These are phyloP conservation scores for Perccottus glenii DNA, from an alignment of 2,113 vertebrate species.

Conservation along the genomic window DNA sequence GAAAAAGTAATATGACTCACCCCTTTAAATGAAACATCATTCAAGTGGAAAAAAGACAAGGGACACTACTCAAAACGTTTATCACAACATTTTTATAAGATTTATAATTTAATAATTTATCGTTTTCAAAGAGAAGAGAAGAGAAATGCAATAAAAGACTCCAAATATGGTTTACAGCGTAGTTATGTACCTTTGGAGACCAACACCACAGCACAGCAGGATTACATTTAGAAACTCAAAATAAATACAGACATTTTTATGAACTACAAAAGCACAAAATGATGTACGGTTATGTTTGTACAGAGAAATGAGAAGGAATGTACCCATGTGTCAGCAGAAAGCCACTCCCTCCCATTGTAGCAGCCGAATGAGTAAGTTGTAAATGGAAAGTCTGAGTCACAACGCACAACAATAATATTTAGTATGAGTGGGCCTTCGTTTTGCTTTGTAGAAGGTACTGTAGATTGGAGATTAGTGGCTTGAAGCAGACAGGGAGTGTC, in stretches of 20 bases:
- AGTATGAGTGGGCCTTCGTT: constrained; percentile 29
- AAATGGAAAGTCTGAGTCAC: constrained; percentile 72
- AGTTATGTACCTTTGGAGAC: too few relatives aligned
- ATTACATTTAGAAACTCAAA: background rate
- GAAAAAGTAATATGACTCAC: too few relatives aligned
- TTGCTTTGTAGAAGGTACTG: constrained; percentile 32
- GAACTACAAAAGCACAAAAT: background rate
- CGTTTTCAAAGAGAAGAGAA: too few relatives aligned
- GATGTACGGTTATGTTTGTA: background rate
- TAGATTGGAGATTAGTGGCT: constrained; percentile 66
- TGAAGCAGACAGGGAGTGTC: constrained; percentile 67
- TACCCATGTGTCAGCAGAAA: constrained; percentile 46
- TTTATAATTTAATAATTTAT: too few relatives aligned
- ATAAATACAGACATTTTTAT: background rate
- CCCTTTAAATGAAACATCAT: too few relatives aligned
- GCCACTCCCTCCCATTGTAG: constrained; percentile 66
- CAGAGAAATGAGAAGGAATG: constrained; percentile 42
- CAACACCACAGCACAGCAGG: too few relatives aligned
- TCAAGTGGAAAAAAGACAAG: too few relatives aligned
- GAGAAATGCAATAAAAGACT: too few relatives aligned
- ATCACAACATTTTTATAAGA: too few relatives aligned
- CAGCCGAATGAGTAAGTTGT: constrained; percentile 62
- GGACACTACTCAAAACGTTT: too few relatives aligned
- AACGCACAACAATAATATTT: constrained; percentile 70
- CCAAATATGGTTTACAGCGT: too few relatives aligned